phyloP scores from a whole-genome alignment of 2,113 vertebrate genomes.

The Bathybates hornii region DNA sequence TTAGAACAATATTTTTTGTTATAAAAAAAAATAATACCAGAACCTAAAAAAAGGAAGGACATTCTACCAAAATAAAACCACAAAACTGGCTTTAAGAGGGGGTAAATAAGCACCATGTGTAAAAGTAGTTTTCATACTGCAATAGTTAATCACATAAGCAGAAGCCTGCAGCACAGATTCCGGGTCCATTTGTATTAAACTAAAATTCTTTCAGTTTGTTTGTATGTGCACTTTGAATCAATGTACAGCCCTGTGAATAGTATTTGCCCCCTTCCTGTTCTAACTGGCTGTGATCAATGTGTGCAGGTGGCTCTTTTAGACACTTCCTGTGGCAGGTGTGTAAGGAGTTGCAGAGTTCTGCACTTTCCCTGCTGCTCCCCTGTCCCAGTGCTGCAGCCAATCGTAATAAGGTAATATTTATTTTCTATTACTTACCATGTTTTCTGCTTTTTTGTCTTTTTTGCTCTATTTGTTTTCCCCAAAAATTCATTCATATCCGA shows the following conservation, averaged over 20 bases:
- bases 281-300: slow-evolving; percentile 10
- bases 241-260: neutral
- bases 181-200: neutral
- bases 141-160: neutral
- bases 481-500: neutral
- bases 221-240: neutral
- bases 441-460: neutral
- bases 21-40: neutral
- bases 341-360: slow-evolving; percentile 95
- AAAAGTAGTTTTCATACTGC: neutral
- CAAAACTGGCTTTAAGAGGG: neutral
- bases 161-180: neutral
- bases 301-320: slow-evolving; percentile 92
- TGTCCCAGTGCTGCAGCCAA: slow-evolving; percentile 94
- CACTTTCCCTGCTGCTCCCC: slow-evolving; percentile 86
- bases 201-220: neutral
- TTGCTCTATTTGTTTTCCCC: neutral
- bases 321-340: slow-evolving; percentile 99
- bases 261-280: neutral
- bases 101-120: neutral
- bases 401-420: slow-evolving; percentile 85
- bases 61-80: neutral
- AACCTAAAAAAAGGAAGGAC: neutral
- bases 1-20: neutral
- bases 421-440: neutral